Conservation (phyloP, 2,113 vertebrate species). For the Cephalopterus ornatus region DNA sequence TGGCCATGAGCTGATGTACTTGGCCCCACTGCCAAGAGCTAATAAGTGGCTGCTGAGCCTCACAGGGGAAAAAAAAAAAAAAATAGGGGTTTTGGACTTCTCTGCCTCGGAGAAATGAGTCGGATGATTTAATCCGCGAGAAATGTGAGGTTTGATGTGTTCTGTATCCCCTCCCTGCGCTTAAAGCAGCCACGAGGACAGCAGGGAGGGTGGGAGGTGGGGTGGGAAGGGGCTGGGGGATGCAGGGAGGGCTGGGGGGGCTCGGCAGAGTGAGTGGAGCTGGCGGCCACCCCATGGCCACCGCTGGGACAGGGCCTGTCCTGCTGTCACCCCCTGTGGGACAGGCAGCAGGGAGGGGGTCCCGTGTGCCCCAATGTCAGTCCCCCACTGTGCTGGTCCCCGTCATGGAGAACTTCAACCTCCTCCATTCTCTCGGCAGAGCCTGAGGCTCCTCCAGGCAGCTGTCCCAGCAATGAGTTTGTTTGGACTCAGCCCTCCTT, state of each 20-base stretch:
- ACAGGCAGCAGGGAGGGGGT: background rate
- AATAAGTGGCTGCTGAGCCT: background rate
- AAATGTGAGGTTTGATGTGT: constrained; percentile 17
- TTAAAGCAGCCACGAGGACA: background rate
- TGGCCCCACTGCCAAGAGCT: background rate
- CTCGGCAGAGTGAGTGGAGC: background rate
- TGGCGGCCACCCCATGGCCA: rapidly evolving
- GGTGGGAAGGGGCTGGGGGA: background rate
- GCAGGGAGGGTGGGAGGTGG: background rate
- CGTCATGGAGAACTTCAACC: background rate
- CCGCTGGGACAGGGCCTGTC: background rate
- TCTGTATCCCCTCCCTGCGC: constrained; percentile 9
- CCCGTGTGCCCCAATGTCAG: rapidly evolving
- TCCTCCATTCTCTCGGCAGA: background rate
- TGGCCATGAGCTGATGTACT: background rate
- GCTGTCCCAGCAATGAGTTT: background rate
- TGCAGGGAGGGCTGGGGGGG: background rate
- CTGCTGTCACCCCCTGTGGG: background rate
- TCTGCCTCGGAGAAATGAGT: background rate
- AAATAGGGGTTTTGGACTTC: background rate
- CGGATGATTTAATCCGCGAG: background rate
- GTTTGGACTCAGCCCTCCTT: background rate
- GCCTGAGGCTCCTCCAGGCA: background rate
- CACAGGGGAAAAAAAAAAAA: background rate
- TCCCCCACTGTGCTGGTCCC: background rate